Evolutionary conservation across 2,888 invertebrate genomes (phyloP), one percentile per base, ranked within the genome.

Genomic region (Blastobasis adustella): DNA sequence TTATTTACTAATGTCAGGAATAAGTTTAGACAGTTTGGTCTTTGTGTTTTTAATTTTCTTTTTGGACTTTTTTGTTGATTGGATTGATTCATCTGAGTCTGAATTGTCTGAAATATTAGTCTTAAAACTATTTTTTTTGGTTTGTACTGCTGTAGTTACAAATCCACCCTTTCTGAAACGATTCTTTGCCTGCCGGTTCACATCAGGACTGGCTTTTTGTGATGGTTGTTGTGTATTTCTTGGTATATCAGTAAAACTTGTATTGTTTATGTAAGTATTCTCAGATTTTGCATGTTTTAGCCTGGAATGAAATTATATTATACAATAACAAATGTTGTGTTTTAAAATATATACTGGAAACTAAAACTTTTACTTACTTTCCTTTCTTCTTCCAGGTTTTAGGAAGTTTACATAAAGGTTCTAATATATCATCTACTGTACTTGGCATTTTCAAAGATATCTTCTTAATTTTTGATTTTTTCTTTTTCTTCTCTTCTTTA

Each of bases 91-190:
- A 41, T 90, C 89, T 5, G 88, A 75, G 64, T 83, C 90, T 9
- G 76, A 83, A 56, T 79, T 79, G 45, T 88, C 89, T 10, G 83
- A 79, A 8, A 76, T 64, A 42, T 65, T 64, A 49, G 58, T 54
- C 64, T 75, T 81, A 49, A 62, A 65, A 55, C 58, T 76, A 49
- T 64, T 60, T 63, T 86, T 89, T 57, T 81, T 86, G 38, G 67
- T 76, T 66, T 89, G 89, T 39, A 88, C 69, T 3, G 91, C 91
- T 8, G 91, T 90, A 38, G 91, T 90, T 0, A 92, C 90, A 56
- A 91, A 80, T 23, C 90, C 91, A 54, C 90, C 81, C 60, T 91
- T 91, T 63, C 90, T 90, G 63, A 92, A 92, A 56, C 89, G 89
- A 53, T 73, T 74, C 58, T 84, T 86, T 6, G 76, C 70, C 58